phyloP scores from a whole-genome alignment of 2,888 invertebrate species.

The Coelopa pilipes region DNA sequence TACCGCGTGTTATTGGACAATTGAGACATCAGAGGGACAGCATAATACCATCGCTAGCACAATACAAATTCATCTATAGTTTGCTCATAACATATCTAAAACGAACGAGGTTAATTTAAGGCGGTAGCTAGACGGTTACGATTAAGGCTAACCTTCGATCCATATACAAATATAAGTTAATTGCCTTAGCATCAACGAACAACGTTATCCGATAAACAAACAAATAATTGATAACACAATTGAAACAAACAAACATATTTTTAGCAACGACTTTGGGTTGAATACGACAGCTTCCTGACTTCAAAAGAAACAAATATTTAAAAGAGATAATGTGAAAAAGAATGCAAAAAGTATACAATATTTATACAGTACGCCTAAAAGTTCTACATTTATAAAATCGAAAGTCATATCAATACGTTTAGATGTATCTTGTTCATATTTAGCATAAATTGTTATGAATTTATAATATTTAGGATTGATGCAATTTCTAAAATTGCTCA shows the following conservation, averaged over 20 bases:
- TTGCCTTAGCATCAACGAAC: slow-evolving; percentile 24
- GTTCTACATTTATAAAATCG: background rate
- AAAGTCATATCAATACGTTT: slow-evolving; percentile 31
- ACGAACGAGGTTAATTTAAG: slow-evolving; percentile 84
- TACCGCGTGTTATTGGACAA: slow-evolving; percentile 82
- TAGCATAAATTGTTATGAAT: slow-evolving; percentile 19
- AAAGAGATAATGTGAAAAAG: background rate
- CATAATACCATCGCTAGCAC: slow-evolving; percentile 87
- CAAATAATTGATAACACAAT: background rate
- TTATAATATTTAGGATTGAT: slow-evolving; percentile 18
- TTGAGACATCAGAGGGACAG: slow-evolving; percentile 89
- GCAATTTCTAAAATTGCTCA: slow-evolving; percentile 33
- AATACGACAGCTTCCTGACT: background rate
- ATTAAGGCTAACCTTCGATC: background rate
- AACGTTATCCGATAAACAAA: slow-evolving; percentile 1
- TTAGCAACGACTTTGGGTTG: slow-evolving; percentile 4
- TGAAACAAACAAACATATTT: background rate
- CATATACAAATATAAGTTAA: slow-evolving; percentile 23
- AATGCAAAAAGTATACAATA: background rate
- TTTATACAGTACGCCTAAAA: background rate
- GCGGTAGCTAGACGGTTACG: background rate
- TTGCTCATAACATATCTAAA: slow-evolving; percentile 86
- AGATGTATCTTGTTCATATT: slow-evolving; percentile 28
- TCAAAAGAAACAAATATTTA: background rate
- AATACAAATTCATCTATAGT: slow-evolving; percentile 89